phyloP scores from a whole-genome alignment of 37 sponge, comb jelly and placozoan species.

The Amphimedon queenslandica region DNA sequence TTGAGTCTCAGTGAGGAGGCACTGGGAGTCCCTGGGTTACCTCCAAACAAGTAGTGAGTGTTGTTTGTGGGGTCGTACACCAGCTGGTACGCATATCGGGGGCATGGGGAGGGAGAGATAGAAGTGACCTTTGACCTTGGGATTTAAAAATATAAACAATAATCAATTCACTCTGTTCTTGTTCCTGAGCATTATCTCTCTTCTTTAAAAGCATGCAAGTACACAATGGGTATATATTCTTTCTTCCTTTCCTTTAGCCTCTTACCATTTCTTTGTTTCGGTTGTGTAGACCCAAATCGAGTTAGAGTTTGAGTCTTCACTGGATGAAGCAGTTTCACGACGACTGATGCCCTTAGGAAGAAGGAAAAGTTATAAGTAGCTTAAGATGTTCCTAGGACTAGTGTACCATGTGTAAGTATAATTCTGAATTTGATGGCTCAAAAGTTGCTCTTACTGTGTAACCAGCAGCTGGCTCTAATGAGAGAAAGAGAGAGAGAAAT shows the following conservation, averaged over 20 bases:
- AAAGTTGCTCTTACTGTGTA: conserved; percentile 65
- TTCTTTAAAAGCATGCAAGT: not conserved
- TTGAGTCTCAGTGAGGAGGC: conserved; percentile 40
- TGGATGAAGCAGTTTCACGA: not conserved
- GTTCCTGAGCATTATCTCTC: too few relatives aligned
- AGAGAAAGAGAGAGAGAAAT: not conserved
- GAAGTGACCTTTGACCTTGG: conserved; percentile 10
- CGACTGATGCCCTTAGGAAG: not conserved
- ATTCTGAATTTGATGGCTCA: conserved; percentile 42
- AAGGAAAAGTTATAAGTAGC: not conserved
- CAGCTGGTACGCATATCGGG: conserved; percentile 78
- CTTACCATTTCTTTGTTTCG: conserved; percentile 11
- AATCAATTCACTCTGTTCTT: too few relatives aligned
- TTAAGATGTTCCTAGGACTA: not conserved
- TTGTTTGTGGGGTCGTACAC: conserved; percentile 52
- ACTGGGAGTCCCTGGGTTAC: conserved; percentile 43
- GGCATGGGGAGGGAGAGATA: conserved; percentile 36
- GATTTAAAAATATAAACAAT: too few relatives aligned
- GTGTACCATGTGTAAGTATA: conserved; percentile 50
- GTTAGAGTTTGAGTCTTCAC: conserved; percentile 14
- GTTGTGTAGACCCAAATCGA: conserved; percentile 43
- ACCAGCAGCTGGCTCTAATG: conserved; percentile 46
- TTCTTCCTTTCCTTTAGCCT: not conserved
- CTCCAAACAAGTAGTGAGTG: conserved; percentile 81
- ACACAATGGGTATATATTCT: too few relatives aligned